These are phyloP conservation scores for Aphaenogaster rudis DNA, from an alignment of 1,140 invertebrate genomes.

Conservation along the genomic window DNA sequence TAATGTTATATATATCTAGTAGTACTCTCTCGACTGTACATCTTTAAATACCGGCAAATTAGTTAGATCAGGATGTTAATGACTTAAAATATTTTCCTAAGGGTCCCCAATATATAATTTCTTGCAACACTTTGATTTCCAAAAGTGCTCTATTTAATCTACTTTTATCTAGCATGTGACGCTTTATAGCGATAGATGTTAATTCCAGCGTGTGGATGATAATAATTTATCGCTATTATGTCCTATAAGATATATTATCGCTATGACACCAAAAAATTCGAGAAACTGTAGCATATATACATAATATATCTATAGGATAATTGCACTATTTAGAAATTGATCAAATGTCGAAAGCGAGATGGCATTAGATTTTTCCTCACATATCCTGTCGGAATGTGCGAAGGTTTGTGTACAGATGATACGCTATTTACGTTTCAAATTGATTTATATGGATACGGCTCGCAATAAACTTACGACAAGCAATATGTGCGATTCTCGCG, in stretches of 20 bases:
- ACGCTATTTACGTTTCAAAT: constrained; percentile 44
- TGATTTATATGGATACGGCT: constrained; percentile 26
- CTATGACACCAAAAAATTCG: constrained; percentile 42
- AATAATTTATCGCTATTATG: constrained; percentile 44
- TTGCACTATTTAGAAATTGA: constrained; percentile 34
- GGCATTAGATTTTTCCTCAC: constrained; percentile 34
- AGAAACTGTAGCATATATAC: constrained; percentile 26
- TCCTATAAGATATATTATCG: constrained; percentile 6
- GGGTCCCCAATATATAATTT: not conserved
- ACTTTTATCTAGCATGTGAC: constrained; percentile 19
- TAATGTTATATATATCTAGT: constrained; percentile 1
- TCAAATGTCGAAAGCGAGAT: constrained; percentile 13
- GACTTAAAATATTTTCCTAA: not conserved
- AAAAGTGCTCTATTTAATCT: not conserved
- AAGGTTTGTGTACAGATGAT: constrained; percentile 45
- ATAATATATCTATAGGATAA: constrained; percentile 32
- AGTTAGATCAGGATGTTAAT: not conserved
- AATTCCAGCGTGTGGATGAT: constrained; percentile 32
- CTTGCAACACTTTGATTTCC: not conserved
- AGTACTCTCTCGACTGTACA: not conserved
- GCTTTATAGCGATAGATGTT: constrained; percentile 49
- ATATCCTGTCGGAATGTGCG: constrained; percentile 48
- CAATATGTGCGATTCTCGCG: constrained; percentile 50
- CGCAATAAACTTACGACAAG: constrained; percentile 58
- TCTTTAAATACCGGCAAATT: constrained; percentile 26